Base-by-base conservation (phyloP, 2,888 invertebrate genomes). In the Choreutis nemorana region DNA sequence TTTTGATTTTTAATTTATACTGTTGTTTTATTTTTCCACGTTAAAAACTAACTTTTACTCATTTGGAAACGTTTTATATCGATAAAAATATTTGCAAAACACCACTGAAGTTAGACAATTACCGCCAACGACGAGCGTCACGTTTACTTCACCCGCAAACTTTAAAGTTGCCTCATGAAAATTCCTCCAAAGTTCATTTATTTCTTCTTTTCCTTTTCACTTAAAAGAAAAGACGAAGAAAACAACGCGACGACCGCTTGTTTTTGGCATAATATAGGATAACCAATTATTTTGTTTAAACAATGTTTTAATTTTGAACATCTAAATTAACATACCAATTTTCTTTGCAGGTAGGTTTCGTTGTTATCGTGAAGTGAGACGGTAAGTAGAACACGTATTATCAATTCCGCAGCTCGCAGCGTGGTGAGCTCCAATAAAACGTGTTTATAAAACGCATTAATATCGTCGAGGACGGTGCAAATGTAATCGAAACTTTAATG, bases 71-170 rank as follows among this genome's bases (percentile, higher is more conserved):
- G n/a, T n/a, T n/a, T n/a, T n/a, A n/a, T 27, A 27, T 27, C 14
- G 14, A 15, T 14, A 25, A 13, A 6, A 25, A n/a, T 2, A 23
- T 18, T 18, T 5, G 8, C 18, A 8, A 6, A 10, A 9, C 23
- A 23, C 9, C 4, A 4, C 23, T 5, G 9, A 11, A 53, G 24
- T 23, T 26, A 21, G 34, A 48, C 55, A 63, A 62, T 66, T 63
- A 58, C 48, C 41, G 34, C 35, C 40, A n/a, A 45, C 52, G 52
- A 50, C 52, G 55, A 58, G 55, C 62, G 57, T 59, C 56, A 58
- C 65, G 70, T 70, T 70, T 71, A 61, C 68, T 64, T 63, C 65
- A 56, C 57, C 48, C 54, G 52, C 48, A 48, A 46, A 63, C 63
- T 57, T 70, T 59, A 70, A 68, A 70, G 48, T 40, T 34, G 39